Evolutionary conservation across 2,113 vertebrate species (phyloP).

Genomic region (Grus americana): DNA sequence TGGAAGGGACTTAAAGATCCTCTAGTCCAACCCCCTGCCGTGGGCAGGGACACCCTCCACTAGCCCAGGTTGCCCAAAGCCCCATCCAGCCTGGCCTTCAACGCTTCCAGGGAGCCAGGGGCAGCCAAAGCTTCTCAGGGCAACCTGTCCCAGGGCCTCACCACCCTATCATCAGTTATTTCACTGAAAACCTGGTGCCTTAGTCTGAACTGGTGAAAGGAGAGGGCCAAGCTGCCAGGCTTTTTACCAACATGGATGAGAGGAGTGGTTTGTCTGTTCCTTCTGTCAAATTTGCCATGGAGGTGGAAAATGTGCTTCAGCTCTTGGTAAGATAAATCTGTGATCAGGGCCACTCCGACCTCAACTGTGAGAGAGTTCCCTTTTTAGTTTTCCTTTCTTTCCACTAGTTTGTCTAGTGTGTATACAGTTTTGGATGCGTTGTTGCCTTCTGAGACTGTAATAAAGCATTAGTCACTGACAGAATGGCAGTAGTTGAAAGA

Average conservation of each 20-base stretch:
- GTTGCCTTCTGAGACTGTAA: not conserved
- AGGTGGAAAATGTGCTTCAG: not conserved
- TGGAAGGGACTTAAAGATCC: not conserved
- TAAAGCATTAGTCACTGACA: not conserved
- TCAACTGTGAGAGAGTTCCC: not conserved
- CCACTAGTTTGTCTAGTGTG: not conserved
- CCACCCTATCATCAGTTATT: not conserved
- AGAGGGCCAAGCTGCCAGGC: not conserved
- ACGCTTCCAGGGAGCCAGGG: not conserved
- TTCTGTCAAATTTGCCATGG: not conserved
- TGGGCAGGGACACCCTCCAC: not conserved
- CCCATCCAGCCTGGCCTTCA: not conserved
- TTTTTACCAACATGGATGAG: not conserved
- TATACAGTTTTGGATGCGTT: not conserved
- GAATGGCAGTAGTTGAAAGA: not conserved
- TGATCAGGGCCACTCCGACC: not conserved
- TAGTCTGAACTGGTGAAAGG: not conserved
- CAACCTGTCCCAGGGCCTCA: not conserved
- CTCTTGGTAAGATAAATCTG: not conserved
- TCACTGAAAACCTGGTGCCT: not conserved
- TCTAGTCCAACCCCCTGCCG: rapidly evolving
- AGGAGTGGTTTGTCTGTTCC: not conserved
- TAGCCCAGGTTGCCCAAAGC: not conserved
- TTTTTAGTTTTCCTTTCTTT: not conserved
- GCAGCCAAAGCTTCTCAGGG: not conserved